Conservation (phyloP, 2,797 vertebrate genomes). For the Parauchenoglanis ngamensis region DNA sequence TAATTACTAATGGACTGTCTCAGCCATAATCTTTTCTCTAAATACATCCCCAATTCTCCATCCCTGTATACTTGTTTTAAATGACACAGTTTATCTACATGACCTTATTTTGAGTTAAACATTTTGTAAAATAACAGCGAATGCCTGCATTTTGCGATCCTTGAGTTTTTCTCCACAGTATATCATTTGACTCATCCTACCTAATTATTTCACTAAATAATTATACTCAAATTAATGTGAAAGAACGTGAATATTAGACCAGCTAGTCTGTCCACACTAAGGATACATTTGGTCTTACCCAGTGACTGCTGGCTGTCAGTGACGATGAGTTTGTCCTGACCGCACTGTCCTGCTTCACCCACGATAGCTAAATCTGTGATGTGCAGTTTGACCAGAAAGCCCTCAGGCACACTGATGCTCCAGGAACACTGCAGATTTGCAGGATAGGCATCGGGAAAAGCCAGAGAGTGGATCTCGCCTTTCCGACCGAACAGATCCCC, state of each 20-base stretch:
- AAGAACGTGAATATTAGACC: neutral
- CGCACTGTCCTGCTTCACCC: constrained; percentile 71
- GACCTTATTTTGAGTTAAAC: neutral
- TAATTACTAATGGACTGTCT: neutral
- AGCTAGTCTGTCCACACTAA: neutral
- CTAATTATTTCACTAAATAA: neutral
- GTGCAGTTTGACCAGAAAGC: constrained; percentile 72
- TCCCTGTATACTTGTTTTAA: neutral
- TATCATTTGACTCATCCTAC: neutral
- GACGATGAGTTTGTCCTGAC: constrained; percentile 69
- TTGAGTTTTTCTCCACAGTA: neutral
- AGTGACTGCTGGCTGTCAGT: constrained; percentile 68
- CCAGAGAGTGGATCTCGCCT: constrained; percentile 70
- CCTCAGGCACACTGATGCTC: constrained; percentile 70
- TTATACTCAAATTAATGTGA: neutral
- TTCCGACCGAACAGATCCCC: constrained; percentile 66
- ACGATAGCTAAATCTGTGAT: constrained; percentile 73
- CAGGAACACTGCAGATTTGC: constrained; percentile 68
- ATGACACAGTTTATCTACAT: neutral
- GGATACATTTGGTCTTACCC: constrained; percentile 58
- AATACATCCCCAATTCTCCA: neutral
- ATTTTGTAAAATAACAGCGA: neutral
- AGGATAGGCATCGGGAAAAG: constrained; percentile 73
- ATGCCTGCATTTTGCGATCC: neutral
- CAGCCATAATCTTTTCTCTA: neutral